Evolutionary conservation across 2,113 vertebrate species (phyloP).

Genomic region (Anoura caudifer): DNA sequence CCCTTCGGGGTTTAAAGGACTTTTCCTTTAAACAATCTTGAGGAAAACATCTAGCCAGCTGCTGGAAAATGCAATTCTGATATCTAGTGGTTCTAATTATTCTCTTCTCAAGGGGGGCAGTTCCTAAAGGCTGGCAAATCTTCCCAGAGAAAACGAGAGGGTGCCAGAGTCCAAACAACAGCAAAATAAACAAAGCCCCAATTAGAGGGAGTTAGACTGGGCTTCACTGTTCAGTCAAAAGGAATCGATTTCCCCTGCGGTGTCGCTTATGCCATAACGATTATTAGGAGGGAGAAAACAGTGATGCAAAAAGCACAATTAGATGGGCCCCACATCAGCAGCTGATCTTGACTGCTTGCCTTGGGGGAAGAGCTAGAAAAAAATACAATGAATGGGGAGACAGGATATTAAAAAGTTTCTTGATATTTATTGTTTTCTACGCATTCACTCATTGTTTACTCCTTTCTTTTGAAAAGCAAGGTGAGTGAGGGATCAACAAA

Average conservation of each 20-base stretch:
- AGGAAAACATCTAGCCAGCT: slow-evolving; percentile 58
- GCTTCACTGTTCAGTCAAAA: slow-evolving; percentile 73
- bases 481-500: background rate
- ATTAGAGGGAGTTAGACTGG: slow-evolving; percentile 47
- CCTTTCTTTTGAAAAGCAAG: background rate
- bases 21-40: slow-evolving; percentile 60
- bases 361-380: slow-evolving; percentile 54
- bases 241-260: slow-evolving; percentile 76
- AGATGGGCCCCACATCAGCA: slow-evolving; percentile 47
- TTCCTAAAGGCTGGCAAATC: slow-evolving; percentile 28
- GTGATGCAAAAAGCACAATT: slow-evolving; percentile 71
- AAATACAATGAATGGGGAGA: slow-evolving; percentile 10
- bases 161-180: slow-evolving; percentile 37
- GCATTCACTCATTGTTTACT: background rate
- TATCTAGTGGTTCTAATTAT: slow-evolving; percentile 70
- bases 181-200: slow-evolving; percentile 69
- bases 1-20: background rate
- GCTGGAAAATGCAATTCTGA: slow-evolving; percentile 63
- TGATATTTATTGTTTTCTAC: background rate
- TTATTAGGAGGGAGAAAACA: slow-evolving; percentile 67
- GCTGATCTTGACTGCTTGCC: slow-evolving; percentile 69
- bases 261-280: slow-evolving; percentile 73
- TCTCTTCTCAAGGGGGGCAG: background rate
- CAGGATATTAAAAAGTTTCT: slow-evolving; percentile 42
- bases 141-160: slow-evolving; percentile 48